These are phyloP conservation scores for Drosophila phalerata DNA, from an alignment of 2,888 invertebrate genomes.

Conservation along the genomic window DNA sequence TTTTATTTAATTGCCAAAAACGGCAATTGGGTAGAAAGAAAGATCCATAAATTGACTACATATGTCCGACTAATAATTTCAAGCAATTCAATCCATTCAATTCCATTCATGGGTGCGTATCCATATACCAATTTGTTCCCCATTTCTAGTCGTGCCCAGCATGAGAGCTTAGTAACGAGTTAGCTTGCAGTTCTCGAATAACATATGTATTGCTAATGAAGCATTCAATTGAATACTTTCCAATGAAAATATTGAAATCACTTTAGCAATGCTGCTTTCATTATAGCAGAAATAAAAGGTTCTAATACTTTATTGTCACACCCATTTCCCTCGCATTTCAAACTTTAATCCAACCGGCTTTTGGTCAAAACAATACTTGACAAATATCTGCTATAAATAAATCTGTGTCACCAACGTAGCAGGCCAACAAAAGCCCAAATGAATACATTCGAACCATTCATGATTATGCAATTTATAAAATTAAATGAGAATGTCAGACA, in stretches of 20 bases:
- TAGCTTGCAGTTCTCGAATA: slow-evolving; percentile 30
- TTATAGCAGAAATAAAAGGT: slow-evolving; percentile 31
- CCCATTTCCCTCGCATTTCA: slow-evolving; percentile 55
- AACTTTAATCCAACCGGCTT: slow-evolving; percentile 55
- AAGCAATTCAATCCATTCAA: slow-evolving; percentile 31
- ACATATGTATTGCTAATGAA: slow-evolving; percentile 16
- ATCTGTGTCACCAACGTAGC: slow-evolving; percentile 67
- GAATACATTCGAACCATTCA: slow-evolving; percentile 59
- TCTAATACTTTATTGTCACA: slow-evolving; percentile 38
- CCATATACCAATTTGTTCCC: slow-evolving; percentile 31
- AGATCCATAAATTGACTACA: slow-evolving; percentile 60
- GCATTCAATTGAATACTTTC: slow-evolving; percentile 38
- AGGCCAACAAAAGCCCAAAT: slow-evolving; percentile 38
- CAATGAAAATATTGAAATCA: slow-evolving; percentile 4
- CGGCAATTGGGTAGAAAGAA: slow-evolving; percentile 49
- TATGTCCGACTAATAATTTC: slow-evolving; percentile 56
- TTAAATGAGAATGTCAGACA: slow-evolving; percentile 75
- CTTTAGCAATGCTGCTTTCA: slow-evolving; percentile 1
- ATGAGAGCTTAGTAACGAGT: slow-evolving; percentile 28
- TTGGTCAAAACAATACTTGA: slow-evolving; percentile 44
- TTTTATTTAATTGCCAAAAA: slow-evolving; percentile 78
- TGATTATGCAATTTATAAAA: slow-evolving; percentile 74
- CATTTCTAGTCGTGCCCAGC: slow-evolving; percentile 38
- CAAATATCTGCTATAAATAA: slow-evolving; percentile 67
- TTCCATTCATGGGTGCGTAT: slow-evolving; percentile 36